Evolutionary conservation across 2,113 vertebrate species (phyloP).

Genomic region (Taurulus bubalis): DNA sequence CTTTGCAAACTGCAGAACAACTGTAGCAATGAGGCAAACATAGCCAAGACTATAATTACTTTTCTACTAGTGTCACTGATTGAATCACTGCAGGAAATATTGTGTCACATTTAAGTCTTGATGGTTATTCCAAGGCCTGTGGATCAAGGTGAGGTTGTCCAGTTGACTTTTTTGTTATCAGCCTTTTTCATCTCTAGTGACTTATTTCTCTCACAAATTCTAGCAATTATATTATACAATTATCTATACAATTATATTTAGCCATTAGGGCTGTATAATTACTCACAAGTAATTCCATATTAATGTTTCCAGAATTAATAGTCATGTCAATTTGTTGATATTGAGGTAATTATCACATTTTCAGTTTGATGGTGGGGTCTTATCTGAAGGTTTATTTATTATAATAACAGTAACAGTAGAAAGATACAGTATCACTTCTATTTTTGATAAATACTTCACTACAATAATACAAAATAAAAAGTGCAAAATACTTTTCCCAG

Average conservation of each 20-base stretch:
- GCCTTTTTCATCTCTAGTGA: not conserved
- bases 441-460: not conserved
- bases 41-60: slow-evolving; percentile 38
- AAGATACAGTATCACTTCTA: not conserved
- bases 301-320: slow-evolving; percentile 8
- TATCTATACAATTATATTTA: not conserved
- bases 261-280: slow-evolving; percentile 9
- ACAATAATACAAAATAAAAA: not conserved
- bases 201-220: not conserved
- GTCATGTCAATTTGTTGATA: not conserved
- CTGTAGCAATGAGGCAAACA: slow-evolving; percentile 20
- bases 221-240: not conserved
- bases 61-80: slow-evolving; percentile 31
- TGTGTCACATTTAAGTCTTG: not conserved
- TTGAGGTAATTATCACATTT: not conserved
- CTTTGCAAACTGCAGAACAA: slow-evolving; percentile 20
- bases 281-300: slow-evolving; percentile 2
- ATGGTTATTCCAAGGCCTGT: not conserved
- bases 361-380: not conserved
- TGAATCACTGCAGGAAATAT: slow-evolving; percentile 29
- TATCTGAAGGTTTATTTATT: not conserved
- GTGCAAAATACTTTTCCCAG: not conserved
- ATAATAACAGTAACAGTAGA: not conserved
- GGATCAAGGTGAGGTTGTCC: slow-evolving; percentile 3
- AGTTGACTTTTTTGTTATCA: not conserved